Base-by-base conservation (phyloP, 2,797 vertebrate species). In the Xyrichtys novacula region DNA sequence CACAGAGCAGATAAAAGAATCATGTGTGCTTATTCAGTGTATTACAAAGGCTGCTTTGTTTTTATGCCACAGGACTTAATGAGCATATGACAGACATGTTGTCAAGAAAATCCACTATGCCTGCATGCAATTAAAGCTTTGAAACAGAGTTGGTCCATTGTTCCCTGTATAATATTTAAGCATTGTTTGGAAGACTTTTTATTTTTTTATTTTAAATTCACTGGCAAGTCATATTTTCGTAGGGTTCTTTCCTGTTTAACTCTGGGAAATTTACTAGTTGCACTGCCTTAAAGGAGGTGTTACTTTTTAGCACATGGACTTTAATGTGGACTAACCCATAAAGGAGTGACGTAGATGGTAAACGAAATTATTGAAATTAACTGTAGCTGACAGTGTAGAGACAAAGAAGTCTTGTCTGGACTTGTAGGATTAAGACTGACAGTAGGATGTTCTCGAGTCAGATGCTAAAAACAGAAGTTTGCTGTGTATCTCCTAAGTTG, bases 1-100 rank as follows among this genome's bases (percentile, higher is more conserved):
- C 72, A 64, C 50, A 53, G 50, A 28, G 43, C 46, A 69, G 61
- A 86, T 72, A 65, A 85, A 82, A 80, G 56, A 58, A 31, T 65
- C 39, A n/a, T 20, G 10, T 56, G 68, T 65, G 29, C 38, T 47
- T 26, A 31, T 71, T 54, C 66, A 23, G 39, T 43, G 32, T 34
- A 12, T 67, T 53, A 84, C 56, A 75, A 81, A 80, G 69, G 52
- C 65, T 20, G 38, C 20, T 2, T 65, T 85, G 60, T 76, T 77
- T 66, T 62, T 32, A 42, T 42, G 36, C 59, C 25, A n/a, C n/a
- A 36, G 23, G 26, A 26, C 31, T 65, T 84, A 81, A 86, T 78
- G 70, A 85, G 84, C 47, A 16, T 25, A 19, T 36, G 23, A 74
- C 19, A 59, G 73, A 75, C 43, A 19, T 56, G 56, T 70, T 80